Evolutionary conservation across 2,113 vertebrate species (phyloP), one percentile per base, ranked within the genome.

Genomic region (Hippocampus mohnikei): DNA sequence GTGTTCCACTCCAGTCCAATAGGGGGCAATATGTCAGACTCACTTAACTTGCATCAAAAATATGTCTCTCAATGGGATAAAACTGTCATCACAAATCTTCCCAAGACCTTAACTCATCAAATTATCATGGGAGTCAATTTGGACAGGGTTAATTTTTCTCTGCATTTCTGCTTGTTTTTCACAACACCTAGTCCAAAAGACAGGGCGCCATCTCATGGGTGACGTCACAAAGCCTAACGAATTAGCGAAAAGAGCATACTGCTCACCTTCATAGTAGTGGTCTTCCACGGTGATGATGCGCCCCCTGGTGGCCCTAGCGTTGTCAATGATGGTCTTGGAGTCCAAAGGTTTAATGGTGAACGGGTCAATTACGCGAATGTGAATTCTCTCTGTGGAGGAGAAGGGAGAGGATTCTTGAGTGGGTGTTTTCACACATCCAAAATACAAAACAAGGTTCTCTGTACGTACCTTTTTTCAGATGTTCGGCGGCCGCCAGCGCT

Each of bases 311-410:
- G 89, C 94, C 40, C 88, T 92, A 72, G 92, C 94, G 0, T 84
- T 93, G 64, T 96, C 95, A 0, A 95, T 92, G 67, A 98, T 94
- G 80, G 94, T 95, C 73, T 96, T 95, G 69, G 88, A 92, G 86
- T 98, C 96, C 93, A 98, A 89, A 21, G 96, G 96, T 88, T 98
- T 98, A 86, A 98, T 91, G 79, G 96, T 98, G 85, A 98, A 98
- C 1, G 87, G 95, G 85, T 98, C 96, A 44, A 98, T 90, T 81
- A 98, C 90, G 1, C 95, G 93, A 75, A 98, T 90, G 80, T 77
- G 87, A 76, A 96, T 94, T 85, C 93, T 94, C 46, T 96, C 96
- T 98, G 85, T n/a, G 64, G 52, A 18, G 12, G 60, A 44, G 18
- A 67, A 64, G 15, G 52, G 8, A 67, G 16, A 58, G 63, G 18